Evolutionary conservation across 2,797 vertebrate genomes (phyloP), one percentile per base, ranked within the genome.

Genomic region (Enteromius radiatus): DNA sequence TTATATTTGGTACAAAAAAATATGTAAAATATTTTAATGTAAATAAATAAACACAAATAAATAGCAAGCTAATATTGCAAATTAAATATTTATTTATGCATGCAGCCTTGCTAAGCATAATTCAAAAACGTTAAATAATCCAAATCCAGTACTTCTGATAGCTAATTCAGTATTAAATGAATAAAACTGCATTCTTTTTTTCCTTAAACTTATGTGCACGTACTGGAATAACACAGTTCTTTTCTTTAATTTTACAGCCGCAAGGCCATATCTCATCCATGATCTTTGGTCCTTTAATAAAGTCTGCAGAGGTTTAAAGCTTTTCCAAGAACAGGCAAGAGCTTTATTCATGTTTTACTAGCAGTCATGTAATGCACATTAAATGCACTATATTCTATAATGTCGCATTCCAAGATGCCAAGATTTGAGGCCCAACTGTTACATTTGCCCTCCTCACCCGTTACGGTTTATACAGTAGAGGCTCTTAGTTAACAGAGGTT

Each of bases 181-280:
- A 26, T 14, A 38, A 1, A 59, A 61, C 12, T 28, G 12, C 26
- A 6, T 61, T 61, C 59, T 78, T 65, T 78, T 65, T 84, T 87
- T 80, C 10, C 79, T 87, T 88, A 80, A 26, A 81, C 59, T 82
- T 79, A 38, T 80, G 90, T 83, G 68, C 78, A 79, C 87, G 45
- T 68, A 85, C 82, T 87, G 85, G 84, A 84, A 83, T 43, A 47
- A 83, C 83, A 86, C 33, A 68, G n/a, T 90, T 88, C 89, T 81
- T 87, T 52, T 38, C 4, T 26, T 52, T 41, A 92, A 89, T 90
- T 91, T 88, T 83, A 88, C 81, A 87, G 75, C 87, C 87, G 90
- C 85, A 90, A 89, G 90, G 80, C 88, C 89, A 71, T 76, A 81
- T 90, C 91, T 92, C 86, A 86, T 80, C 85, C 82, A 83, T 26